Conservation (phyloP, 2,113 vertebrate species). For the Ammodytes dubius region DNA sequence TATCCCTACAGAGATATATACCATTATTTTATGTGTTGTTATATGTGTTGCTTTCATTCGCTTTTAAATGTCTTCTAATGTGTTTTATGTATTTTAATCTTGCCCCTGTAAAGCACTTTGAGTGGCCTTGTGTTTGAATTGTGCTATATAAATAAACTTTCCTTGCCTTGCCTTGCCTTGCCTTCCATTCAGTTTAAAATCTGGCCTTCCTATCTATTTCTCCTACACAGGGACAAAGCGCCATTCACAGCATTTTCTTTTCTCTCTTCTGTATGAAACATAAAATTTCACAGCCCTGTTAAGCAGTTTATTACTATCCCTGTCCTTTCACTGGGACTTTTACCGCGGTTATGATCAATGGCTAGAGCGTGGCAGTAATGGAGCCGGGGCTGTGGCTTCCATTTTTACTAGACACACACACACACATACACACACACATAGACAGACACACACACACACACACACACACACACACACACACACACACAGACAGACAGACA, state of each 20-base stretch:
- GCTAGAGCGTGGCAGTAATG: constrained; percentile 24
- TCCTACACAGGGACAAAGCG: neutral
- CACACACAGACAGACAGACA: too few relatives aligned
- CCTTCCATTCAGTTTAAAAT: neutral
- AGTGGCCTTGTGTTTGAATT: too few relatives aligned
- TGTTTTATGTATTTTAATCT: too few relatives aligned
- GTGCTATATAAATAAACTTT: too few relatives aligned
- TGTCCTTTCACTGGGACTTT: constrained; percentile 29
- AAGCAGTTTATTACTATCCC: constrained; percentile 27
- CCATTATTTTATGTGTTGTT: neutral
- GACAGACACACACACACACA: too few relatives aligned
- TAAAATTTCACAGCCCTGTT: constrained; percentile 24
- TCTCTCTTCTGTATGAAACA: neutral
- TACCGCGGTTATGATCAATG: constrained; percentile 49
- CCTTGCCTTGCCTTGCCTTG: too few relatives aligned
- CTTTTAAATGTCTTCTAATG: too few relatives aligned
- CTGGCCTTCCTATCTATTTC: neutral
- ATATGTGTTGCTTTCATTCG: neutral
- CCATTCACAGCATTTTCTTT: constrained; percentile 7
- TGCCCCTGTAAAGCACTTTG: too few relatives aligned
- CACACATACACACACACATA: neutral
- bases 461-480: too few relatives aligned
- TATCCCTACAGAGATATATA: neutral
- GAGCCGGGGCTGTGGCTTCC: neutral
- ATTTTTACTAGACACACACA: constrained; percentile 24